phyloP scores from a whole-genome alignment of 2,113 vertebrate genomes.

The chimpanzee (Pan troglodytes) region DNA sequence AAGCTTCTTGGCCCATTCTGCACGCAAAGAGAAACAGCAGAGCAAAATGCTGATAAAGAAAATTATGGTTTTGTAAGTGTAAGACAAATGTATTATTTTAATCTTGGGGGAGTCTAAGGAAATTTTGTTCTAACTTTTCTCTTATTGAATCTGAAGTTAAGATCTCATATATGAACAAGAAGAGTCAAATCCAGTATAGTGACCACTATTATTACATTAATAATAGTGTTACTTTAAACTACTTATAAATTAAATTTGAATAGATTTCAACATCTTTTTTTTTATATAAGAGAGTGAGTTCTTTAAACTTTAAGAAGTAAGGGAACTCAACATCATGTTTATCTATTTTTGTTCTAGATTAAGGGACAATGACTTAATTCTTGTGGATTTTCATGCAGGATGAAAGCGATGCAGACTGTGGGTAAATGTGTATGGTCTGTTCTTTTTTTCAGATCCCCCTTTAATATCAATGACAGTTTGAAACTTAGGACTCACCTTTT shows the following conservation, averaged over 20 bases:
- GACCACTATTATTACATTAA: neutral
- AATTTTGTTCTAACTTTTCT: neutral
- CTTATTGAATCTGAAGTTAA: neutral
- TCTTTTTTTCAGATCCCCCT: neutral
- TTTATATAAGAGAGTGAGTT: neutral
- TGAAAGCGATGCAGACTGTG: neutral
- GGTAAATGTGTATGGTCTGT: neutral
- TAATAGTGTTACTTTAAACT: too few species aligned
- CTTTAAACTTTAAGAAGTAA: neutral
- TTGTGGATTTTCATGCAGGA: neutral
- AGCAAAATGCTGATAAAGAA: neutral
- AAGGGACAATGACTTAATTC: neutral
- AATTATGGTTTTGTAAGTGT: neutral
- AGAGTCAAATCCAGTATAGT: neutral
- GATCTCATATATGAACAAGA: neutral
- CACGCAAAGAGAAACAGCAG: neutral
- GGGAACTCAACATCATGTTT: neutral
- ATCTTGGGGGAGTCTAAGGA: neutral
- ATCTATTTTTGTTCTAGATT: neutral
- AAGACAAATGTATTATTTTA: neutral
- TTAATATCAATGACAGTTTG: neutral
- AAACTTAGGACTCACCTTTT: neutral
- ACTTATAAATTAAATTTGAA: neutral
- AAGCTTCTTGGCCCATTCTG: neutral
- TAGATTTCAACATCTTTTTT: neutral